Base-by-base conservation (phyloP, 1,140 invertebrate species). In the Procambarus virginalis region DNA sequence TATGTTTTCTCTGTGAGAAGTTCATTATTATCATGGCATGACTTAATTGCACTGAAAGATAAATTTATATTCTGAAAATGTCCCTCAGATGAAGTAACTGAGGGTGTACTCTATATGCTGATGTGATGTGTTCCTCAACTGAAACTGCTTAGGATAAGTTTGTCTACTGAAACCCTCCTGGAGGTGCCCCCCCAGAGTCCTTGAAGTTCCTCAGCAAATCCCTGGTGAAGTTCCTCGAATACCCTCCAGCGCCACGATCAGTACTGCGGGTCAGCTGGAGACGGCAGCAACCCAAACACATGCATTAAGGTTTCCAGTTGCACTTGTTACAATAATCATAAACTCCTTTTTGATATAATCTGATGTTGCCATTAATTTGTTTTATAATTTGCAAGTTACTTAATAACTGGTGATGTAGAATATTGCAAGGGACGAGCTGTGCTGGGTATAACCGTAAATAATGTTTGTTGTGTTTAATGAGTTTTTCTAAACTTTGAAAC, bases 151-250 rank as follows among this genome's bases (percentile, higher is more conserved):
- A 86, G 86, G 86, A 51, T 89, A 89, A 89, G 86, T 89, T 89
- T 75, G 86, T 89, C 87, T 89, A 89, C 80, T 89, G 87, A 83
- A 89, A 77, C 87, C 87, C 87, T 84, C 86, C 86, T 81, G 78
- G 86, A 80, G 86, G 86, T 88, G 80, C 87, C 87, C 80, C 86
- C 87, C 81, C 70, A 84, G 70, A 83, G 87, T 89, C 81, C 87
- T 89, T 55, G 87, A 89, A 89, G 87, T 89, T 89, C 87, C 87
- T 89, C 81, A 89, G 87, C 55, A 68, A 83, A 89, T 83, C 87
- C 87, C 81, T 77, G 87, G 87, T 89, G 87, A 89, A 89, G 87
- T 89, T 89, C 87, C 87, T 89, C 87, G 78, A 73, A 55, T 60
- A 83, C 87, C 70, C 87, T 89, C 70, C 78, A 81, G 86, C 76